phyloP scores from a whole-genome alignment of 2,113 vertebrate species.

The Micronisus gabar region DNA sequence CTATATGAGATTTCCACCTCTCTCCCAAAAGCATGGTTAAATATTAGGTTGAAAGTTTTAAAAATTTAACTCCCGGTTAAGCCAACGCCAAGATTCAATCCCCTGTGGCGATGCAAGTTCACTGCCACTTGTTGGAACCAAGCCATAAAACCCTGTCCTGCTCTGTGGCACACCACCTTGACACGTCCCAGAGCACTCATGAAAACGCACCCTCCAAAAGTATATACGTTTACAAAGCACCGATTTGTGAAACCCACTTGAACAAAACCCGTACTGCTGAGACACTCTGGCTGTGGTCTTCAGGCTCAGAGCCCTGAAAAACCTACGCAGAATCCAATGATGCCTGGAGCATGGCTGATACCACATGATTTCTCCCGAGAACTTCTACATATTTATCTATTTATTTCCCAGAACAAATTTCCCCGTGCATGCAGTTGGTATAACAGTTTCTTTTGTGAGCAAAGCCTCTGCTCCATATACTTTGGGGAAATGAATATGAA shows the following conservation, averaged over 20 bases:
- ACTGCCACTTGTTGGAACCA: not conserved
- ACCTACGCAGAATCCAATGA: accelerated
- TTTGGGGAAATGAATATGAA: not conserved
- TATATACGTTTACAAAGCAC: not conserved
- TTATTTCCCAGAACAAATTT: not conserved
- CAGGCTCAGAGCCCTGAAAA: not conserved
- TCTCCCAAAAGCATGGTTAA: not conserved
- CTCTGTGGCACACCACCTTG: not conserved
- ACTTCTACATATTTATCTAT: not conserved
- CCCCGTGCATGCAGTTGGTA: not conserved
- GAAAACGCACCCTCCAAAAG: not conserved
- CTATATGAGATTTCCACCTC: not conserved
- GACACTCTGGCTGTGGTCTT: not conserved
- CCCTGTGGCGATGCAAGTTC: accelerated
- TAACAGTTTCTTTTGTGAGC: not conserved
- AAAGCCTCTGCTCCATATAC: not conserved
- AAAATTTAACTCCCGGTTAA: not conserved
- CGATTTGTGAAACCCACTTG: not conserved
- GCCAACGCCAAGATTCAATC: not conserved
- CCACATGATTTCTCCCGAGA: not conserved
- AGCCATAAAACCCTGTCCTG: not conserved
- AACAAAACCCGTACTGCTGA: accelerated
- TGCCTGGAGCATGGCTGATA: not conserved
- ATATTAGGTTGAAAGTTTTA: not conserved
- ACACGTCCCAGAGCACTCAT: accelerated